Base-by-base conservation (phyloP, 2,113 vertebrate genomes). In the Hippocampus barbouri region DNA sequence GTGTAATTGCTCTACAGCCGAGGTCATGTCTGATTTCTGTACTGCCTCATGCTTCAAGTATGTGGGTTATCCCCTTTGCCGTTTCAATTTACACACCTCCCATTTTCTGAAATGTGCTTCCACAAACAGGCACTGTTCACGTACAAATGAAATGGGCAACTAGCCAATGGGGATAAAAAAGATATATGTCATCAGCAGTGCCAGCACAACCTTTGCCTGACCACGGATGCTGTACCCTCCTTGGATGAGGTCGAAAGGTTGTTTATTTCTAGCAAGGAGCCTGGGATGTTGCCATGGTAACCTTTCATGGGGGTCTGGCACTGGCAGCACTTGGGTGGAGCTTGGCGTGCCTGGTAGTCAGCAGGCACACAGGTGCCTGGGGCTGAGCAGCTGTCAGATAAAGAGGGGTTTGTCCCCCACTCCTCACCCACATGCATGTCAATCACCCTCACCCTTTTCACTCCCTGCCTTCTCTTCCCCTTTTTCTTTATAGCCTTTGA, bases 341-440 rank as follows among this genome's bases (percentile, higher is more conserved):
- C 77, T 89, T 89, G 88, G 87, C 88, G 69, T 69, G 74, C 76
- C 74, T 49, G 77, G 65, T 79, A 88, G 83, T 86, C 87, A 77
- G 87, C 84, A 81, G 85, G 89, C 87, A 80, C 88, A 89, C 88
- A 91, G 89, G 89, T 91, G 89, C 89, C 81, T 85, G 73, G 59
- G 83, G 74, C 82, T 45, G 70, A 84, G 85, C 88, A 88, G 86
- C 89, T 90, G 87, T 78, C 83, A 83, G 80, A 91, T 90, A 91
- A 91, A 91, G 89, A 88, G 81, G 45, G 75, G 88, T 81, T 90
- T 91, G 88, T 91, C 81, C 59, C 74, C 66, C 78, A 45, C 66
- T 67, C 9, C 71, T 65, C 66, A 75, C 77, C 83, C 80, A 81
- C 79, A 66, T 61, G 57, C 82, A 89, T 79, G 85, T 89, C 88